Evolutionary conservation across 2,888 invertebrate species (phyloP), one percentile per base, ranked within the genome.

Genomic region (Heliconius sara): DNA sequence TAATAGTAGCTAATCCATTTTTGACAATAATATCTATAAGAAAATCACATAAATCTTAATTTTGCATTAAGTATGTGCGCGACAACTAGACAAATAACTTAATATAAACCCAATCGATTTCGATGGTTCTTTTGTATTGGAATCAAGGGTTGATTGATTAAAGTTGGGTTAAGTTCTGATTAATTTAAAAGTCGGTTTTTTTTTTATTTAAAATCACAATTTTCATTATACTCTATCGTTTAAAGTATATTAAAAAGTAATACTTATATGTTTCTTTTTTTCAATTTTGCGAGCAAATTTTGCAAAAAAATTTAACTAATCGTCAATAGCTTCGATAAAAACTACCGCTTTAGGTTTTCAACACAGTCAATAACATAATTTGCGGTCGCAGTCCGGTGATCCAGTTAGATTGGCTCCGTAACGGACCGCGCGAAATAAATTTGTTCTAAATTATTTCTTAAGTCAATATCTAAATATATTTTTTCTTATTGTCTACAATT

Each of bases 381-480:
- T 75, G 63, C 65, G 43, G 65, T 75, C n/a, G 39, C 43, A 75
- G 43, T 13, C 65, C 63, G 27, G 10, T 65, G 65, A 65, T 75
- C 75, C 43, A 75, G 65, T 66, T 43, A 47, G 7, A 27, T 39
- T 47, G 7, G 12, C 27, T 43, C 47, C 43, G 25, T 47, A 66
- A 75, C 75, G 65, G 65, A 27, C 12, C 22, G 60, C 34, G 43
- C 19, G 19, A 65, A 75, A 27, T 43, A 25, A 63, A 75, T 25
- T 52, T 75, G 30, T 4, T 25, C 47, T 65, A 22, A 65, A 47
- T 27, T n/a, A 66, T 27, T 27, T 43, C 10, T 39, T 19, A 25
- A 47, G 1, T 66, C 43, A 47, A 66, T 27, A 65, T 74, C 43
- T 65, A 63, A 73, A 7, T n/a, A 7, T 16, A 25, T 70, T 47